Conservation (phyloP, 2,113 vertebrate genomes). For the Pardalotus punctatus region DNA sequence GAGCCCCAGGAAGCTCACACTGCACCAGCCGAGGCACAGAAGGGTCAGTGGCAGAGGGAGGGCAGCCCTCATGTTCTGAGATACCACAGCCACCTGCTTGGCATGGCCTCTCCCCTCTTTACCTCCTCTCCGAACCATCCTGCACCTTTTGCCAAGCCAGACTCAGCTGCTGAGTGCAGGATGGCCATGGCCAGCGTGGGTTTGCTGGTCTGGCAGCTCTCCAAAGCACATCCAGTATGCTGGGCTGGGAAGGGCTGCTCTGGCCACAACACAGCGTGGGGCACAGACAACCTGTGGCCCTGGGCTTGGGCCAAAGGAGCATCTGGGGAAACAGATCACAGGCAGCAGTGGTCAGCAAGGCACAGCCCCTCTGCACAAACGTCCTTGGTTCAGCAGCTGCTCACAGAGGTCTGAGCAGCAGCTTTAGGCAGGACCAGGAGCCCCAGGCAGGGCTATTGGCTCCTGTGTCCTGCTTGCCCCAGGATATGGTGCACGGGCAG, state of each 20-base stretch:
- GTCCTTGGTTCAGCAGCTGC: not conserved
- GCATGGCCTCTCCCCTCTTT: not conserved
- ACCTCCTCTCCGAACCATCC: accelerated
- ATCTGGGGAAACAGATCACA: not conserved
- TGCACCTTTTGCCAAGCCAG: not conserved
- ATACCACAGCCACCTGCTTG: not conserved
- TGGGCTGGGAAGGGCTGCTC: not conserved
- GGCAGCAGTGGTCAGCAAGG: not conserved
- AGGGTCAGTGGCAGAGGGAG: not conserved
- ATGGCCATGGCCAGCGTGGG: accelerated
- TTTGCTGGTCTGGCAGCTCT: not conserved
- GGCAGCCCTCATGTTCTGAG: not conserved
- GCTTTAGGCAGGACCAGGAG: not conserved
- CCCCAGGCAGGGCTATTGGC: not conserved
- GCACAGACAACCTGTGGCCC: not conserved
- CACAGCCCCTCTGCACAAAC: not conserved
- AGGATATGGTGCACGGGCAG: accelerated
- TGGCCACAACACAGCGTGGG: accelerated
- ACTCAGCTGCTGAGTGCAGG: not conserved
- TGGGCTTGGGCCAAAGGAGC: not conserved
- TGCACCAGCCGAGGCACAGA: not conserved
- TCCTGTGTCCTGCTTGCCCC: not conserved
- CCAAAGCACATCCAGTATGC: accelerated
- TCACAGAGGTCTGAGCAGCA: not conserved
- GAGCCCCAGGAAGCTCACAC: not conserved